phyloP scores from a whole-genome alignment of 2,113 vertebrate species.

The Saimiri boliviensis region DNA sequence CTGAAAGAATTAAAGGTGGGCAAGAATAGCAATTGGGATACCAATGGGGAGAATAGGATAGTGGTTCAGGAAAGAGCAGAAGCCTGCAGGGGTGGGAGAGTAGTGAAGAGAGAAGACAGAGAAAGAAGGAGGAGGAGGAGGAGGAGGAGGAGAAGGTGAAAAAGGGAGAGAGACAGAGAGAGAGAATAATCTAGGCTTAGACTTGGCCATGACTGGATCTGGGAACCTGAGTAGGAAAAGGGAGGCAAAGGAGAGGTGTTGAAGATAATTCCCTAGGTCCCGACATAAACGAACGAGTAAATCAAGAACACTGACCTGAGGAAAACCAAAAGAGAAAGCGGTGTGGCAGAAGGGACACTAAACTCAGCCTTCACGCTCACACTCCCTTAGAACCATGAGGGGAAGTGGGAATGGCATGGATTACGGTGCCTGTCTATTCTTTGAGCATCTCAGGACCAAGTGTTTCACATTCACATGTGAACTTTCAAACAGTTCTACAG shows the following conservation, averaged over 20 bases:
- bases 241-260: background rate
- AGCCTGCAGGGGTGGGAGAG: background rate
- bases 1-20: background rate
- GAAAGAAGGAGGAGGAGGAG: background rate
- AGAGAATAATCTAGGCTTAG: background rate
- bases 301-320: background rate
- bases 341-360: background rate
- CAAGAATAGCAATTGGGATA: background rate
- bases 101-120: background rate
- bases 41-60: background rate
- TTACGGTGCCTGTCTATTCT: background rate
- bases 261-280: background rate
- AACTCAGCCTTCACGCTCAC: background rate
- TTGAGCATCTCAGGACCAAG: background rate
- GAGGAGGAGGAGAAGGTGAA: fast-evolving
- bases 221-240: background rate
- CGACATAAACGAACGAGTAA: background rate
- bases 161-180: background rate
- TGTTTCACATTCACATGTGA: background rate
- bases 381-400: background rate
- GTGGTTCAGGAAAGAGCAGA: background rate
- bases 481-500: background rate
- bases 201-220: background rate
- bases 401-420: background rate
- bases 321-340: background rate